Evolutionary conservation across 2,888 invertebrate genomes (phyloP).

Genomic region (Elysia crispata): DNA sequence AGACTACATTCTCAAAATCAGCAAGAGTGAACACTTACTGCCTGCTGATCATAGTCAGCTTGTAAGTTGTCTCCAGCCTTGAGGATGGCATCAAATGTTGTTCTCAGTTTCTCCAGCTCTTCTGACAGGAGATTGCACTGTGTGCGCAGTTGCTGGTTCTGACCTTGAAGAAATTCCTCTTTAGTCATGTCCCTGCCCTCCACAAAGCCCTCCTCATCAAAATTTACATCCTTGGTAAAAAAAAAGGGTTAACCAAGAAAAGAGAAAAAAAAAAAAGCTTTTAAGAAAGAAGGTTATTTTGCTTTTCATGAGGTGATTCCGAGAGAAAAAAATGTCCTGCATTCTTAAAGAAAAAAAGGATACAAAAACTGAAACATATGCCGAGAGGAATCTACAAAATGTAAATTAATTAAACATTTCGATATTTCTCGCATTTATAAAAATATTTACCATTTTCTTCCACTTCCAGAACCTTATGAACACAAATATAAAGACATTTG

Average conservation of each 20-base stretch:
- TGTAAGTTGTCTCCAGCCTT: slow-evolving; percentile 71
- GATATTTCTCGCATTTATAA: too few species aligned
- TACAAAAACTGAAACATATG: too few species aligned
- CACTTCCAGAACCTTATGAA: too few species aligned
- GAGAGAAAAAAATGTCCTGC: background rate
- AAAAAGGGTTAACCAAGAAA: too few species aligned
- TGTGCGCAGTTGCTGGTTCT: slow-evolving; percentile 53
- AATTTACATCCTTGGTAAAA: slow-evolving; percentile 45
- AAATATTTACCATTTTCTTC: too few species aligned
- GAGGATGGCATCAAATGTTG: slow-evolving; percentile 59
- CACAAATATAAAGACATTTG: too few species aligned
- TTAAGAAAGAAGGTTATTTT: too few species aligned
- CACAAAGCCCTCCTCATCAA: slow-evolving; percentile 55
- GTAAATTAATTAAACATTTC: too few species aligned
- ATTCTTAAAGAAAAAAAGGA: background rate
- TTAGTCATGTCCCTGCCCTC: slow-evolving; percentile 53
- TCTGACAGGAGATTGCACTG: slow-evolving; percentile 56
- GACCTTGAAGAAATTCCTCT: slow-evolving; percentile 51
- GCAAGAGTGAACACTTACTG: slow-evolving; percentile 31
- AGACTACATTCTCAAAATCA: too few species aligned
- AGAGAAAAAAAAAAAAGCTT: too few species aligned
- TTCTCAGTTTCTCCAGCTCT: slow-evolving; percentile 63
- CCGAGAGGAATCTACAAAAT: too few species aligned
- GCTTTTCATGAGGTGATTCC: too few species aligned
- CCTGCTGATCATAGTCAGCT: slow-evolving; percentile 56